Conservation (phyloP, 2,797 vertebrate species). For the Lacerta agilis region DNA sequence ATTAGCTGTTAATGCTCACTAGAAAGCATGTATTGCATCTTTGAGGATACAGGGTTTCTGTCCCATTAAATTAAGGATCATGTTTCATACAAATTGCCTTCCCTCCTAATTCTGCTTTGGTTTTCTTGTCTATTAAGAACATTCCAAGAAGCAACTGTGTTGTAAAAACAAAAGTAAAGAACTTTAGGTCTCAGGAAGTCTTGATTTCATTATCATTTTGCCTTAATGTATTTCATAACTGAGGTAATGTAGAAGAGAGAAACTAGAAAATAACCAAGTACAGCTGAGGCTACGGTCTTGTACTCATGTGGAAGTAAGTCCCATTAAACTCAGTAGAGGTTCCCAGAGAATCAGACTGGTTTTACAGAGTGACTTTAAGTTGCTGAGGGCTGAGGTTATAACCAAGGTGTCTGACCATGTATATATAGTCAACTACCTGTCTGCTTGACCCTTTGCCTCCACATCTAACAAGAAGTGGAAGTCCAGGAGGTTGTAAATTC, state of each 20-base stretch:
- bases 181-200: not conserved
- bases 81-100: not conserved
- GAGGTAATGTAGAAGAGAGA: not conserved
- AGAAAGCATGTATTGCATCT: conserved; percentile 61
- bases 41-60: conserved; percentile 31
- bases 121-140: not conserved
- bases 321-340: no score
- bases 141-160: not conserved
- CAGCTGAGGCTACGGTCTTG: no score
- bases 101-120: not conserved
- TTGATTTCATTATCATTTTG: not conserved
- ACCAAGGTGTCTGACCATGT: no score
- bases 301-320: no score
- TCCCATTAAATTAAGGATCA: not conserved
- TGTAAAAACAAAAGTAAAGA: not conserved
- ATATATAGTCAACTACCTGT: no score
- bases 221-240: not conserved
- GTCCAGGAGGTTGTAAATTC: no score
- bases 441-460: no score
- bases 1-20: conserved; percentile 66
- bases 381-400: no score
- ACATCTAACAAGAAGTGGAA: no score
- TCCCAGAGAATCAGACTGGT: no score
- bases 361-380: no score
- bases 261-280: not conserved